These are phyloP conservation scores for Sinocyclocheilus anshuiensis DNA, from an alignment of 2,113 vertebrate genomes.

Conservation along the genomic window DNA sequence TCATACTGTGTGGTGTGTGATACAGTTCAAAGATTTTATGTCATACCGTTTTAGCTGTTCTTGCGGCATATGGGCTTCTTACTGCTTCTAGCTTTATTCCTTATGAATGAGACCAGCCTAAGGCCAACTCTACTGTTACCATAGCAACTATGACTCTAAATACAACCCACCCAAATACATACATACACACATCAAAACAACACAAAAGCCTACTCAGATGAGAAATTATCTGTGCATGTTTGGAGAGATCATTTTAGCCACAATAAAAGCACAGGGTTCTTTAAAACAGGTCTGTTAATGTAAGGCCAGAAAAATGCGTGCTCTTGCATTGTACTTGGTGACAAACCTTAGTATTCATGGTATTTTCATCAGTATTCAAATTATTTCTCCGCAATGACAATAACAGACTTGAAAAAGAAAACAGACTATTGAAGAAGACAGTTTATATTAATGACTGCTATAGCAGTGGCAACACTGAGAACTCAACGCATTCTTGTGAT, in stretches of 20 bases:
- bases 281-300: neutral
- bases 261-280: neutral
- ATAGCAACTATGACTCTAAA: constrained; percentile 34
- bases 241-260: neutral
- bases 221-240: neutral
- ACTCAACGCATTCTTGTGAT: too few species aligned
- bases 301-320: neutral
- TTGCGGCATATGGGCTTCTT: neutral
- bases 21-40: neutral
- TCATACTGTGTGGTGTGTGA: neutral
- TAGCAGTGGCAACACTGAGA: too few species aligned
- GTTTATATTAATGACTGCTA: too few species aligned
- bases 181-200: neutral
- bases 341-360: too few species aligned
- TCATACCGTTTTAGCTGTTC: constrained; percentile 8
- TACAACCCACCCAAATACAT: constrained; percentile 12
- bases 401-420: too few species aligned
- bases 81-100: constrained; percentile 4
- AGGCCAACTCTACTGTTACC: constrained; percentile 18
- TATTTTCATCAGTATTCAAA: too few species aligned
- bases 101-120: constrained; percentile 33
- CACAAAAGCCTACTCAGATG: neutral
- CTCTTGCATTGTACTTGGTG: too few species aligned
- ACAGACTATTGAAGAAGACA: too few species aligned
- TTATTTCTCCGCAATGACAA: too few species aligned